phyloP scores from a whole-genome alignment of 2,888 invertebrate species.

The Sympetrum striolatum region DNA sequence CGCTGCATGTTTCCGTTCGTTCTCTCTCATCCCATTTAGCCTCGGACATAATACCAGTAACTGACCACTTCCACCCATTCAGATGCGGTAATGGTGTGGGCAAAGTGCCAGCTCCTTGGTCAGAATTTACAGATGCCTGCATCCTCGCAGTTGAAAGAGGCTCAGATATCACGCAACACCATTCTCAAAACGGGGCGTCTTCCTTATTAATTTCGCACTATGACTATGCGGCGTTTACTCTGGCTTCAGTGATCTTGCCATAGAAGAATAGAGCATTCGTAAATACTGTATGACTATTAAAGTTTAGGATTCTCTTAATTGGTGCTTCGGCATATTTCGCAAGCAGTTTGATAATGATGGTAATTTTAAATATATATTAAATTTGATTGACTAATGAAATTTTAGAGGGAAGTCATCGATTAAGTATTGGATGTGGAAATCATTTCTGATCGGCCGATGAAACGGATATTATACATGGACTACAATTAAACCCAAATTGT shows the following conservation, averaged over 20 bases:
- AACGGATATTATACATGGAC: too few species aligned
- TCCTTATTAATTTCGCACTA: constrained; percentile 31
- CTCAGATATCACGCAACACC: constrained; percentile 40
- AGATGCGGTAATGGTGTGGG: constrained; percentile 35
- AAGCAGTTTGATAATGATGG: too few species aligned
- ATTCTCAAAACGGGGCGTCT: constrained; percentile 39
- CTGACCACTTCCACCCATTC: constrained; percentile 42
- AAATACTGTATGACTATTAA: neutral
- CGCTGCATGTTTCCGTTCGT: constrained; percentile 22
- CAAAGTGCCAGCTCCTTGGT: constrained; percentile 35
- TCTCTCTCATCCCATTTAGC: constrained; percentile 17
- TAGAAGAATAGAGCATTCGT: neutral
- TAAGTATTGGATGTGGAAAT: too few species aligned
- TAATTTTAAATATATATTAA: too few species aligned
- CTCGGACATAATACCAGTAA: constrained; percentile 38
- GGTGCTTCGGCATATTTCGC: too few species aligned
- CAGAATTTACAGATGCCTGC: constrained; percentile 38
- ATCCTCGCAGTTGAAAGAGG: constrained; percentile 18
- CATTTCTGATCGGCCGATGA: too few species aligned
- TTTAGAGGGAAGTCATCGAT: too few species aligned
- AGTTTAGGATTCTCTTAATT: too few species aligned
- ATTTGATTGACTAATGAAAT: too few species aligned
- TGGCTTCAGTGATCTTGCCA: neutral
- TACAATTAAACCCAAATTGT: too few species aligned
- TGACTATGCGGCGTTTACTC: neutral